A percentile compares a stretch with the other conserved stretches of the same genome.
phyloP scores from a whole-genome alignment of 2,797 vertebrate genomes.

The Natrix natrix region DNA sequence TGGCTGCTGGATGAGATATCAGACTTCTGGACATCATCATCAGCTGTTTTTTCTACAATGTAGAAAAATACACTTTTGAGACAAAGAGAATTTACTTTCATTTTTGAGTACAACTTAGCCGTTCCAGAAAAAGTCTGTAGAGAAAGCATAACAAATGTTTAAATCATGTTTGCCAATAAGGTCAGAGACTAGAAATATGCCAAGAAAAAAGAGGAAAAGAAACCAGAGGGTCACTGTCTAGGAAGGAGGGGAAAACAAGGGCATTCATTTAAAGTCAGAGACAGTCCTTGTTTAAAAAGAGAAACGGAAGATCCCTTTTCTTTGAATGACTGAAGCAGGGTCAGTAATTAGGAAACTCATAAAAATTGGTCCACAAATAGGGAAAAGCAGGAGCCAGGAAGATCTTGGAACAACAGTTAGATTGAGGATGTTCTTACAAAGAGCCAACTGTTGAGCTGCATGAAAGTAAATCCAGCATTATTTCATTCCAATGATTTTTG shows the following conservation, averaged over 20 bases:
- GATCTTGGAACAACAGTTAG: background rate
- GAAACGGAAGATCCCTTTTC: background rate
- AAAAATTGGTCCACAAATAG: background rate
- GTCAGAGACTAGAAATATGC: background rate
- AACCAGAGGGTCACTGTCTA: background rate
- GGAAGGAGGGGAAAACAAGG: background rate
- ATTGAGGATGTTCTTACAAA: background rate
- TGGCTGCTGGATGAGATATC: conserved; percentile 96
- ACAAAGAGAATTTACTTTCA: background rate
- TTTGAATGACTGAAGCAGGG: background rate
- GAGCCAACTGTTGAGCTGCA: background rate
- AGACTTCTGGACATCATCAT: conserved; percentile 92
- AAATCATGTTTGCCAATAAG: background rate
- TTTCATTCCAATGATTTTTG: background rate
- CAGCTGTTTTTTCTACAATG: conserved; percentile 81
- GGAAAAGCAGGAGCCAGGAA: background rate
- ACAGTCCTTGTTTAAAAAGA: background rate
- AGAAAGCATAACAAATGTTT: conserved; percentile 8
- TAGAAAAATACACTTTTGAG: conserved; percentile 2
- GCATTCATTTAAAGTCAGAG: background rate
- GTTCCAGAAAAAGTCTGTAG: background rate
- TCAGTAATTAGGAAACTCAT: background rate
- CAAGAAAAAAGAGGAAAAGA: background rate
- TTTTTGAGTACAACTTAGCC: background rate
- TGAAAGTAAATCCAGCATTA: background rate